Conservation (phyloP, 35 echinoderm and acorn worm genomes). For the Ptychodera flava region DNA sequence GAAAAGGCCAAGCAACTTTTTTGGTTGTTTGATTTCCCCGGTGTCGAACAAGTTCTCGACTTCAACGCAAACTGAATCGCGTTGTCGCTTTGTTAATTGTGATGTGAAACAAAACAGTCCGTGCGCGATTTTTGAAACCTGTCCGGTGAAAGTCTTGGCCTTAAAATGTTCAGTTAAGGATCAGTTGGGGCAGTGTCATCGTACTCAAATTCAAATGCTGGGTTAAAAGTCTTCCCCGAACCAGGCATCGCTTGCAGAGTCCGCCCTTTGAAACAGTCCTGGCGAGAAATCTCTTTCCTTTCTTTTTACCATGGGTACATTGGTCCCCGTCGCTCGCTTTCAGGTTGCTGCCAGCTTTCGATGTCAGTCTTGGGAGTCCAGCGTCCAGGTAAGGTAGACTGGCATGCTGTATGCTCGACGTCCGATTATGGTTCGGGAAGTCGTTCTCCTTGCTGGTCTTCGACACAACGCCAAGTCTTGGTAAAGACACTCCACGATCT, state of each 20-base stretch:
- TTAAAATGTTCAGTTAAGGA: too few species aligned
- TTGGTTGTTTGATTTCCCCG: too few species aligned
- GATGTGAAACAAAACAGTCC: too few species aligned
- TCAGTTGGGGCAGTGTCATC: too few species aligned
- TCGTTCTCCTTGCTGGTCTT: background rate
- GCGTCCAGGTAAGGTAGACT: background rate
- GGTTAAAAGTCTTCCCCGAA: background rate
- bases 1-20: too few species aligned
- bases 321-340: background rate
- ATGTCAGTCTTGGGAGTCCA: background rate
- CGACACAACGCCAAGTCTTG: background rate
- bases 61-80: too few species aligned
- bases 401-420: background rate
- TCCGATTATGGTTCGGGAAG: background rate
- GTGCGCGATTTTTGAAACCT: too few species aligned
- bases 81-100: too few species aligned
- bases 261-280: background rate
- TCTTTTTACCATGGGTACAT: background rate
- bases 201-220: too few species aligned
- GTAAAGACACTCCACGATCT: background rate
- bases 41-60: too few species aligned
- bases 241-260: background rate
- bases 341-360: background rate
- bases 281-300: background rate
- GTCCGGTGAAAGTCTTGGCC: too few species aligned